Evolutionary conservation across 2,888 invertebrate species (phyloP).

Genomic region (Agriopis aurantiaria): DNA sequence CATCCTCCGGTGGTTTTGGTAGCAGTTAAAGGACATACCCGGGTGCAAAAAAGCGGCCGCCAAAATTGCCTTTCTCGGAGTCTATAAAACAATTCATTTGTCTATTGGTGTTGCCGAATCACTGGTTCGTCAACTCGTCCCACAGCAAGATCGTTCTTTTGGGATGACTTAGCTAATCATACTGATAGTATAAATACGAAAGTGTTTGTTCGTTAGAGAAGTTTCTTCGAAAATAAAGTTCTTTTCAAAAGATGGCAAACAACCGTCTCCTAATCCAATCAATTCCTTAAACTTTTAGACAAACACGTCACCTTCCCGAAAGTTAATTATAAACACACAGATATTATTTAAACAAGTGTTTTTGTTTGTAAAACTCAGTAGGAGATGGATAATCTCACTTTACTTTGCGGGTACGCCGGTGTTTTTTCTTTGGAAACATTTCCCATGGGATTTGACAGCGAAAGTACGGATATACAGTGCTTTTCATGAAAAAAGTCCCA

Average conservation of each 20-base stretch:
- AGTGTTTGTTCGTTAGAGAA: no score
- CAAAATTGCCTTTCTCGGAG: no score
- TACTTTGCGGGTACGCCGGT: slow-evolving; percentile 39
- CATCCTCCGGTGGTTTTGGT: no score
- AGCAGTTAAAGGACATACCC: no score
- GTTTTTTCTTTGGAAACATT: slow-evolving; percentile 48
- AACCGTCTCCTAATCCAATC: slow-evolving; percentile 3
- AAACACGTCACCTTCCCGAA: slow-evolving; percentile 33
- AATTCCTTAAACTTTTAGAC: slow-evolving; percentile 19
- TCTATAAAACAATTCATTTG: no score
- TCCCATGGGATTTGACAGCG: slow-evolving; percentile 60
- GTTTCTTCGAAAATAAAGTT: not conserved
- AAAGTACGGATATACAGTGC: slow-evolving; percentile 8
- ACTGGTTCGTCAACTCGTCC: no score
- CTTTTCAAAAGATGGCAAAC: not conserved
- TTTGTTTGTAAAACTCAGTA: slow-evolving; percentile 65
- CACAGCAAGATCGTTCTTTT: no score
- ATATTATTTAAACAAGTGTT: slow-evolving; percentile 40
- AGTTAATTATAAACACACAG: slow-evolving; percentile 39
- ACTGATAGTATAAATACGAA: no score
- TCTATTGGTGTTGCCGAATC: no score
- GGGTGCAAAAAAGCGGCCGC: no score
- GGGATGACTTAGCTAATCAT: no score
- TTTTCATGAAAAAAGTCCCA: no score
- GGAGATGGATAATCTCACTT: slow-evolving; percentile 57